A percentile compares a stretch with the other conserved stretches of the same genome.
These are phyloP conservation scores for Tylochromis polylepis DNA, from an alignment of 2,113 vertebrate genomes.

Conservation along the genomic window DNA sequence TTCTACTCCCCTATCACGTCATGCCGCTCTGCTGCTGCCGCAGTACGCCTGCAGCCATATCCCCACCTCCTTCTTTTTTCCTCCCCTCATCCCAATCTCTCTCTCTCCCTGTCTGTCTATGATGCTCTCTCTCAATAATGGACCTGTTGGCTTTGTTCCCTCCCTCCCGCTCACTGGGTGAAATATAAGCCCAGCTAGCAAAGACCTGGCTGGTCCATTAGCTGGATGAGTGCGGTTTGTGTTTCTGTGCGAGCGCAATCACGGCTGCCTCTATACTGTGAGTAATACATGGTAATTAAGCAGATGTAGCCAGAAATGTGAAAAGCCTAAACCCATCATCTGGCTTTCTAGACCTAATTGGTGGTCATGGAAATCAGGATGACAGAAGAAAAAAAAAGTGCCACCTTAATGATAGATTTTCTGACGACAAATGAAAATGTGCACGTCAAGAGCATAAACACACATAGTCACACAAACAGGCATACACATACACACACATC, in stretches of 20 bases:
- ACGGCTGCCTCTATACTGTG: slow-evolving; percentile 3
- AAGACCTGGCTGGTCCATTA: slow-evolving; percentile 57
- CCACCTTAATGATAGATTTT: background rate
- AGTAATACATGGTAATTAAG: slow-evolving; percentile 48
- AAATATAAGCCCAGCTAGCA: slow-evolving; percentile 65
- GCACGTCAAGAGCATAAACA: background rate
- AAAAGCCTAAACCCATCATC: slow-evolving; percentile 7
- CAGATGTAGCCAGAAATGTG: slow-evolving; percentile 38
- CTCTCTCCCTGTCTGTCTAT: background rate
- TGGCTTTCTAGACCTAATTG: slow-evolving; percentile 5
- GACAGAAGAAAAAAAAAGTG: background rate
- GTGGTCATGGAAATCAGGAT: background rate
- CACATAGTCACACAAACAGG: background rate
- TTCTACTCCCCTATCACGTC: slow-evolving; percentile 59
- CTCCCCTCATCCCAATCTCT: slow-evolving; percentile 15
- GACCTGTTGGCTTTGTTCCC: slow-evolving; percentile 66
- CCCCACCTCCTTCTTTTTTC: slow-evolving; percentile 36
- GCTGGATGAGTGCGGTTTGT: slow-evolving; percentile 44
- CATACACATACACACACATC: background rate
- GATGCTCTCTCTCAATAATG: slow-evolving; percentile 51
- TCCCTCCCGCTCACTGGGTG: slow-evolving; percentile 48
- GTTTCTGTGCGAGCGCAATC: background rate
- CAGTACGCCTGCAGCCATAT: slow-evolving; percentile 66
- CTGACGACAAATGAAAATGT: background rate
- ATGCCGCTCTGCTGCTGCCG: slow-evolving; percentile 65